A percentile compares a stretch with the other conserved stretches of the same genome.
phyloP scores from a whole-genome alignment of 64 coral and sea anemone genomes.

The Pocillopora damicornis region DNA sequence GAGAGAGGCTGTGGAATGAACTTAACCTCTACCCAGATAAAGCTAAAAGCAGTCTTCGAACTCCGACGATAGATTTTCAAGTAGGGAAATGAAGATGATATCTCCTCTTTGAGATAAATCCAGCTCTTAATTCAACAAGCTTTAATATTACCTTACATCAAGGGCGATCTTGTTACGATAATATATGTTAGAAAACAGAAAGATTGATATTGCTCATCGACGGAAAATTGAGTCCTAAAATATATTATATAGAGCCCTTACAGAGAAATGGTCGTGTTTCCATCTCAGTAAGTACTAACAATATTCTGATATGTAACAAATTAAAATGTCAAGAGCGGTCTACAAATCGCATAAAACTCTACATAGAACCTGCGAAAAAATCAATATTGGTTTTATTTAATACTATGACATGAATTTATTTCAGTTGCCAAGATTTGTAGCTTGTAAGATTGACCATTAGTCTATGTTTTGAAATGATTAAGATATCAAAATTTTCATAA shows the following conservation, averaged over 20 bases:
- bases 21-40: too few relatives aligned
- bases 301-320: not conserved
- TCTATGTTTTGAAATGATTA: not conserved
- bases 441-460: not conserved
- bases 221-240: not conserved
- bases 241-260: not conserved
- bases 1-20: too few relatives aligned
- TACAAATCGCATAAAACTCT: not conserved
- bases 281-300: not conserved
- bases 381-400: slow-evolving; percentile 43
- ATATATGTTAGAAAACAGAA: not conserved
- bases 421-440: not conserved
- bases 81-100: too few relatives aligned
- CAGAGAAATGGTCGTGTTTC: not conserved
- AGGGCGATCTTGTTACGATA: not conserved
- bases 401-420: slow-evolving; percentile 8
- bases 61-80: too few relatives aligned
- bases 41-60: too few relatives aligned
- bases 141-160: not conserved
- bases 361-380: slow-evolving; percentile 14
- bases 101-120: too few relatives aligned
- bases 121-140: not conserved
- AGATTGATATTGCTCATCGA: not conserved
- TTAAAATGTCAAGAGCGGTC: slow-evolving; percentile 7
- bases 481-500: not conserved